phyloP scores from a whole-genome alignment of 2,797 vertebrate species.

The Acipenser ruthenus region DNA sequence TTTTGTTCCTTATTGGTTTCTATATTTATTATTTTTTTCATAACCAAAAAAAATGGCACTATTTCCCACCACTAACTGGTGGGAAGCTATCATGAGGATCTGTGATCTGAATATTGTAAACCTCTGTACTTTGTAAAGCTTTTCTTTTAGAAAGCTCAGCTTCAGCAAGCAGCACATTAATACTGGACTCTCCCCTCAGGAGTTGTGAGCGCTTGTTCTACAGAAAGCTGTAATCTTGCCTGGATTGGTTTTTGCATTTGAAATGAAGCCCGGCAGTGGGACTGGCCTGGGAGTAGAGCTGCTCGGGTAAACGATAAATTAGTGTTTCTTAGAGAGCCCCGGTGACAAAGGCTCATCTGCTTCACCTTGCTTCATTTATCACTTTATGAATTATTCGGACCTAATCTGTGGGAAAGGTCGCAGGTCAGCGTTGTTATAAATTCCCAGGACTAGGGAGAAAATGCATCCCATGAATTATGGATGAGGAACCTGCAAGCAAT shows the following conservation, averaged over 20 bases:
- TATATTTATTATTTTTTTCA: too few relatives aligned
- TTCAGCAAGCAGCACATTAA: not conserved
- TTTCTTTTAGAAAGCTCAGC: not conserved
- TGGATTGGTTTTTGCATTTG: too few relatives aligned
- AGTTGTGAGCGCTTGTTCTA: constrained; percentile 6
- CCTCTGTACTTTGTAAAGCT: not conserved
- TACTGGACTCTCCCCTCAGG: not conserved
- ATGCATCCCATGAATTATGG: constrained; percentile 39
- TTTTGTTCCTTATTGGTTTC: too few relatives aligned
- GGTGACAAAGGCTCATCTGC: constrained; percentile 38
- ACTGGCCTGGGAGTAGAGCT: too few relatives aligned
- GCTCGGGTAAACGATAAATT: too few relatives aligned
- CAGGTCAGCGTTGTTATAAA: constrained; percentile 34
- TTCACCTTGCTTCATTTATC: constrained; percentile 39
- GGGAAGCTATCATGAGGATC: not conserved
- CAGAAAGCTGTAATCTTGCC: not conserved
- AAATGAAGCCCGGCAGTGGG: too few relatives aligned
- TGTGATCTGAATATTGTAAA: constrained; percentile 2
- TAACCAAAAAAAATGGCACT: too few relatives aligned
- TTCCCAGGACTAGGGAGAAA: constrained; percentile 38
- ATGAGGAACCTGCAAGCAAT: constrained; percentile 12
- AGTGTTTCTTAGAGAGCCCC: constrained; percentile 16
- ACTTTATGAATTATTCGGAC: constrained; percentile 48
- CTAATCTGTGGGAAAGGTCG: constrained; percentile 38
- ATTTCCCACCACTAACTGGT: too few relatives aligned